Conservation (phyloP, 1,140 invertebrate species). For the Liolophura sinensis region DNA sequence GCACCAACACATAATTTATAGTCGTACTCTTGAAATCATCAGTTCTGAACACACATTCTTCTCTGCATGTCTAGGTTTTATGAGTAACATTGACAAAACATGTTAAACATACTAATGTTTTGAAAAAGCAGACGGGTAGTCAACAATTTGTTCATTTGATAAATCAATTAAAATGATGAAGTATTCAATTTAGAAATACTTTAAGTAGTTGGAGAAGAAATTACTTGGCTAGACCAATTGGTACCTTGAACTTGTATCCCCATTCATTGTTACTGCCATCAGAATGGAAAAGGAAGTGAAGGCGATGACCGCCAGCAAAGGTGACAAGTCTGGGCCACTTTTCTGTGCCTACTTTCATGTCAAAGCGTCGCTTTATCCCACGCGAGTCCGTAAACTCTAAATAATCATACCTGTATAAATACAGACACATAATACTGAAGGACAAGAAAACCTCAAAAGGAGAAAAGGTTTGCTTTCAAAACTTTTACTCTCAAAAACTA, state of each 20-base stretch:
- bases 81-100: too few relatives aligned
- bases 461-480: background rate
- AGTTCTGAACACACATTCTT: too few relatives aligned
- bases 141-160: background rate
- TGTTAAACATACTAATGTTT: too few relatives aligned
- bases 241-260: slow-evolving; percentile 57
- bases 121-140: too few relatives aligned
- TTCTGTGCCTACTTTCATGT: slow-evolving; percentile 52
- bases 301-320: slow-evolving; percentile 47
- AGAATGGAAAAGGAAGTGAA: slow-evolving; percentile 56
- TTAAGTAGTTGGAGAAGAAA: background rate
- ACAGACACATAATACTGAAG: background rate
- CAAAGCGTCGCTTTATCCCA: slow-evolving; percentile 48
- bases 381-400: slow-evolving; percentile 54
- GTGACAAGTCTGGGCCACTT: slow-evolving; percentile 51
- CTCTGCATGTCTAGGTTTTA: too few relatives aligned
- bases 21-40: too few relatives aligned
- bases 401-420: slow-evolving; percentile 53
- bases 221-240: background rate
- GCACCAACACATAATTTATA: too few relatives aligned
- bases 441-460: too few relatives aligned
- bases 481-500: background rate
- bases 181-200: background rate
- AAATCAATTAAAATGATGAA: background rate
- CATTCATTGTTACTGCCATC: slow-evolving; percentile 58